These are phyloP conservation scores for Blastobasis lacticolella DNA, from an alignment of 2,888 invertebrate genomes.

Conservation along the genomic window DNA sequence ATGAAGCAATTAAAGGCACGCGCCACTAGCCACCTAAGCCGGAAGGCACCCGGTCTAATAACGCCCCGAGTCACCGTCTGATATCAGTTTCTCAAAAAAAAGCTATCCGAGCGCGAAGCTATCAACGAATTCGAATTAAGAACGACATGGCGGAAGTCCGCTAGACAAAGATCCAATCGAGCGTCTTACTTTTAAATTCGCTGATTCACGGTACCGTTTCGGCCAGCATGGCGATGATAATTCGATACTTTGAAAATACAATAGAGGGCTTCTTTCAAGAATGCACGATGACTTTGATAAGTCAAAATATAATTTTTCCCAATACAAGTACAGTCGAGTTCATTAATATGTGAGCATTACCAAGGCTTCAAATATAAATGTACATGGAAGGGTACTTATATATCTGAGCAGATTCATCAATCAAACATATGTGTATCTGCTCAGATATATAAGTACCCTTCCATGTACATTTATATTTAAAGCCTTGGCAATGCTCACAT, in stretches of 20 bases:
- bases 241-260: constrained; percentile 34
- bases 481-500: too few relatives aligned
- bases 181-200: constrained; percentile 54
- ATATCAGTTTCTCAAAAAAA: constrained; percentile 64
- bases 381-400: too few relatives aligned
- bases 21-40: constrained; percentile 49
- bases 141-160: constrained; percentile 60
- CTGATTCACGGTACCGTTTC: constrained; percentile 51
- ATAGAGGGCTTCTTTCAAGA: constrained; percentile 50
- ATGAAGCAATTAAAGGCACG: constrained; percentile 69
- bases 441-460: too few relatives aligned
- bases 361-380: too few relatives aligned
- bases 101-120: constrained; percentile 51
- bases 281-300: too few relatives aligned
- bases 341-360: too few relatives aligned
- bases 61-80: constrained; percentile 60
- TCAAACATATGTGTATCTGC: too few relatives aligned
- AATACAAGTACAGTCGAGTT: too few relatives aligned
- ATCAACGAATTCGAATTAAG: constrained; percentile 43
- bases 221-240: constrained; percentile 40
- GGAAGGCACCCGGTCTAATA: constrained; percentile 70
- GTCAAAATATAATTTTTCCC: too few relatives aligned
- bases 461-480: too few relatives aligned
- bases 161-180: constrained; percentile 66
- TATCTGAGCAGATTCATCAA: too few relatives aligned